A percentile compares a stretch with the other conserved stretches of the same genome.
These are phyloP conservation scores for Tenodera sinensis DNA, from an alignment of 2,888 invertebrate species.

Conservation along the genomic window DNA sequence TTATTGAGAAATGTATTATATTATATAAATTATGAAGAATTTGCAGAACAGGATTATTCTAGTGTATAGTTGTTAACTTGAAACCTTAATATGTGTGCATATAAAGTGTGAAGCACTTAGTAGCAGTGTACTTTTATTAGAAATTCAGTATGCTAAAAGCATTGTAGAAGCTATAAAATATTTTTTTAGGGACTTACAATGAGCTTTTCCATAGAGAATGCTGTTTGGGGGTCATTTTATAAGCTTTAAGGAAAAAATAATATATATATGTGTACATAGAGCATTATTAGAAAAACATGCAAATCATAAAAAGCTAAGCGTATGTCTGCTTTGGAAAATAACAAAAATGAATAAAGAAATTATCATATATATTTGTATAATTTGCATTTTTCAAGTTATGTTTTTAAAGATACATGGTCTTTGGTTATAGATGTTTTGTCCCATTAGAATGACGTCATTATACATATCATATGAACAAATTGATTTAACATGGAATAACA, in stretches of 20 bases:
- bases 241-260: neutral
- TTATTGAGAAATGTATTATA: neutral
- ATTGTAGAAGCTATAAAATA: neutral
- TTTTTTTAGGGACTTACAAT: neutral
- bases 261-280: neutral
- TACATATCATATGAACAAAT: neutral
- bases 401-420: neutral
- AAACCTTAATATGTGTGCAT: too few relatives aligned
- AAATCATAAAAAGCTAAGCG: neutral
- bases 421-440: neutral
- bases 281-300: neutral
- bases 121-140: neutral
- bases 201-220: neutral
- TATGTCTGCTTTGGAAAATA: neutral
- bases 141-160: neutral
- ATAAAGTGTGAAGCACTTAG: neutral
- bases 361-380: neutral
- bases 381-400: neutral
- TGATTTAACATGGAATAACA: neutral
- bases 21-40: neutral
- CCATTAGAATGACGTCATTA: neutral
- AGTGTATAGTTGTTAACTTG: too few relatives aligned
- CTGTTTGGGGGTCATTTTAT: neutral
- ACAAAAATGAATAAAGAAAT: too few relatives aligned
- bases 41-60: neutral